Evolutionary conservation across 2,797 vertebrate genomes (phyloP).

Genomic region (Muscicapa comitata): DNA sequence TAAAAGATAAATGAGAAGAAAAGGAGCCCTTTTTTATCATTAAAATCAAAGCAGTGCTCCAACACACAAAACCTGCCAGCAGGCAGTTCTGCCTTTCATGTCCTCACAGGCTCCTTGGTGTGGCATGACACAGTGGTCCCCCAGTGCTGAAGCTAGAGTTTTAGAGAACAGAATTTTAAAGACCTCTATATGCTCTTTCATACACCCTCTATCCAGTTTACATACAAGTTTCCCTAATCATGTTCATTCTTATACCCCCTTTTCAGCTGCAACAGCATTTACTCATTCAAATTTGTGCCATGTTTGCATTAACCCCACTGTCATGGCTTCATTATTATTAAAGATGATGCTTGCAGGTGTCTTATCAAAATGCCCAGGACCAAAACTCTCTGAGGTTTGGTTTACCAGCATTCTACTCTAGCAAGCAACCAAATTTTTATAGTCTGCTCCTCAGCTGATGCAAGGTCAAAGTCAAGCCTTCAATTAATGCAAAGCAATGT

Average conservation of each 20-base stretch:
- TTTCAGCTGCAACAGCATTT: neutral
- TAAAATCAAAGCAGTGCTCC: neutral
- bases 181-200: neutral
- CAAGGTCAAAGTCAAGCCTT: neutral
- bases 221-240: neutral
- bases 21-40: neutral
- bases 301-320: neutral
- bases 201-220: neutral
- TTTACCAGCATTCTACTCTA: neutral
- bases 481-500: fast-evolving
- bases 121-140: neutral
- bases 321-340: neutral
- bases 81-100: neutral
- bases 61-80: neutral
- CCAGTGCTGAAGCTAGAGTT: neutral
- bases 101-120: neutral
- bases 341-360: neutral
- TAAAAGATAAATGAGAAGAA: neutral
- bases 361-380: neutral
- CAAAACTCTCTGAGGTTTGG: neutral
- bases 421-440: neutral
- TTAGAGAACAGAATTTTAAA: neutral
- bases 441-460: neutral
- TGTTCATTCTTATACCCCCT: neutral
- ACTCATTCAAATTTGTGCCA: neutral